Percentiles rank a stretch among this genome's conserved stretches.
These are phyloP conservation scores for Macrostomum lignano DNA, from an alignment of 1,140 invertebrate species.

Conservation along the genomic window DNA sequence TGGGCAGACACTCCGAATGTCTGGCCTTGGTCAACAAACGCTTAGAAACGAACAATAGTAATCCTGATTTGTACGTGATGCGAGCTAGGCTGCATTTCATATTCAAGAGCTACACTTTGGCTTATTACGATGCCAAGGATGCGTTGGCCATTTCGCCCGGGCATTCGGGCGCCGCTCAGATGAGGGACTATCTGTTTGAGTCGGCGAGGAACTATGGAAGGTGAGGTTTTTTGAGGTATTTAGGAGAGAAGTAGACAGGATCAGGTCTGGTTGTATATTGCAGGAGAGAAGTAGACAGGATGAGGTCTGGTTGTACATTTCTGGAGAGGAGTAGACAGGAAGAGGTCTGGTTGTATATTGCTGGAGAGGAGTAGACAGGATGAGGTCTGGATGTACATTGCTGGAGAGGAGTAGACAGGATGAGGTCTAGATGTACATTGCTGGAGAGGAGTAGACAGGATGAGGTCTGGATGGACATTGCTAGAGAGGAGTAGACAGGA, in stretches of 20 bases:
- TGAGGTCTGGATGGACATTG: no score
- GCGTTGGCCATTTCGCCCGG: slow-evolving; percentile 13
- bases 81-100: slow-evolving; percentile 20
- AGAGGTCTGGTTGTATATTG: slow-evolving; percentile 13
- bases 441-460: no score
- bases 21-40: slow-evolving; percentile 19
- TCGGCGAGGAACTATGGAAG: slow-evolving; percentile 14
- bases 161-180: slow-evolving; percentile 14
- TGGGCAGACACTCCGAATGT: slow-evolving; percentile 20
- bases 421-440: no score
- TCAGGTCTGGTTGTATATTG: no score
- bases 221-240: no score
- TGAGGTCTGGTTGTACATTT: no score
- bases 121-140: slow-evolving; percentile 24
- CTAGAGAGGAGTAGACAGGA: no score
- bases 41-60: slow-evolving; percentile 15
- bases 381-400: no score
- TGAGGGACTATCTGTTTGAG: slow-evolving; percentile 14
- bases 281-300: no score
- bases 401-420: no score
- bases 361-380: no score
- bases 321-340: slow-evolving; percentile 12
- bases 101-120: slow-evolving; percentile 19
- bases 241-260: no score
- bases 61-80: slow-evolving; percentile 23